Conservation (phyloP, 2,888 invertebrate species). For the Agrochola macilenta region DNA sequence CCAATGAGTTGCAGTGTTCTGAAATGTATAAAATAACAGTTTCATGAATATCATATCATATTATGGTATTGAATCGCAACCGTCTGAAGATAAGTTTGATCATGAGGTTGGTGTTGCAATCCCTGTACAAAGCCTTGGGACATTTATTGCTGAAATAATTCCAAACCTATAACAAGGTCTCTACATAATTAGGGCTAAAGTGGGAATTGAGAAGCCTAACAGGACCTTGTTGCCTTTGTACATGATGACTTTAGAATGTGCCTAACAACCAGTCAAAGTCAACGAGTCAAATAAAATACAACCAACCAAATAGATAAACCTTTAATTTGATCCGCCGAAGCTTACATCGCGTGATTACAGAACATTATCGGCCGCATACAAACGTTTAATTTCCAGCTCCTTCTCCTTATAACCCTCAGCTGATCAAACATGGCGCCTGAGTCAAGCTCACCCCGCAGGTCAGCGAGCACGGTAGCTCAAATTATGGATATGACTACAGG, state of each 20-base stretch:
- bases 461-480: constrained; percentile 53
- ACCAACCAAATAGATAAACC: background rate
- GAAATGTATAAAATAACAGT: background rate
- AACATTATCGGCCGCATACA: background rate
- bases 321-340: background rate
- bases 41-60: background rate
- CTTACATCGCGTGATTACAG: constrained; percentile 2
- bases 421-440: constrained; percentile 32
- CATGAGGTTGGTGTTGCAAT: background rate
- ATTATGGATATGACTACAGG: constrained; percentile 70
- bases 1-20: background rate
- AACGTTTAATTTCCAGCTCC: background rate
- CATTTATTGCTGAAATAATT: background rate
- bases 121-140: background rate
- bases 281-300: background rate
- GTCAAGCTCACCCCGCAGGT: constrained; percentile 30
- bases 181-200: background rate
- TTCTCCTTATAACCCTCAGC: constrained; percentile 35
- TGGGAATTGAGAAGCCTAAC: background rate
- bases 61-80: background rate
- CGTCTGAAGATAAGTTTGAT: too few relatives aligned
- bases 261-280: background rate
- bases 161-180: background rate
- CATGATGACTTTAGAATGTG: background rate
- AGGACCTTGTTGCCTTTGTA: background rate